A percentile compares a stretch with the other conserved stretches of the same genome.
phyloP scores from a whole-genome alignment of 2,888 invertebrate species.

The Athalia circularis region DNA sequence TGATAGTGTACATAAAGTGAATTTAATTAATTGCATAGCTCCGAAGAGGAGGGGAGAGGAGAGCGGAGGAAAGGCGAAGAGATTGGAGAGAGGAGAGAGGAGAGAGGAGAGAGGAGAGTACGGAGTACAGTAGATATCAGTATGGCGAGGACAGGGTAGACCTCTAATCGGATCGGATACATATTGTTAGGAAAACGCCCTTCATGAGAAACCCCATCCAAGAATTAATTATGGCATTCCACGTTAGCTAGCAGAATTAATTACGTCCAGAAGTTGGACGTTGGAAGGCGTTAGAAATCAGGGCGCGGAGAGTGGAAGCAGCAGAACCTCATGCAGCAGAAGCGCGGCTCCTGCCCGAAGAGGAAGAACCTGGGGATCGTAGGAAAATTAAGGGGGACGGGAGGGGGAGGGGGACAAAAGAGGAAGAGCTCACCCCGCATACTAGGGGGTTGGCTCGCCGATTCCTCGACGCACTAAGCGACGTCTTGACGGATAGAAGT shows the following conservation, averaged over 20 bases:
- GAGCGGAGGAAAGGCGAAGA: conserved; percentile 37
- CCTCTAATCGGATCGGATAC: conserved; percentile 71
- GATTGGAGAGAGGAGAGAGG: conserved; percentile 41
- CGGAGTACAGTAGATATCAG: neutral
- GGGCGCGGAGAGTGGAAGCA: neutral
- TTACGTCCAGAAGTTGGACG: conserved; percentile 73
- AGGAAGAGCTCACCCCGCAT: neutral
- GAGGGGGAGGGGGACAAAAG: neutral
- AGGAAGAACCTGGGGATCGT: neutral
- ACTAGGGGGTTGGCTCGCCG: no score
- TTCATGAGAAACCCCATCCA: conserved; percentile 57
- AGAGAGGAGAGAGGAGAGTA: conserved; percentile 14
- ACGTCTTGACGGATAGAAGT: conserved; percentile 35
- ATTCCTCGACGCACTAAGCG: neutral
- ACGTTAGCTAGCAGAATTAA: conserved; percentile 72
- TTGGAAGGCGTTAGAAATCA: conserved; percentile 67
- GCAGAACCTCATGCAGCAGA: no score
- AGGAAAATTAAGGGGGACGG: neutral
- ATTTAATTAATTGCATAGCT: conserved; percentile 72
- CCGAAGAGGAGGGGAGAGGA: conserved; percentile 27
- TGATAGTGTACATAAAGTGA: conserved; percentile 66
- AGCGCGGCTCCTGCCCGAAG: no score
- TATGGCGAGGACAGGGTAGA: conserved; percentile 48
- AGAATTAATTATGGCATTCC: conserved; percentile 74
- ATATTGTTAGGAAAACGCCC: conserved; percentile 65